These are phyloP conservation scores for Hemibagrus guttatus DNA, from an alignment of 2,797 vertebrate genomes.

Conservation along the genomic window DNA sequence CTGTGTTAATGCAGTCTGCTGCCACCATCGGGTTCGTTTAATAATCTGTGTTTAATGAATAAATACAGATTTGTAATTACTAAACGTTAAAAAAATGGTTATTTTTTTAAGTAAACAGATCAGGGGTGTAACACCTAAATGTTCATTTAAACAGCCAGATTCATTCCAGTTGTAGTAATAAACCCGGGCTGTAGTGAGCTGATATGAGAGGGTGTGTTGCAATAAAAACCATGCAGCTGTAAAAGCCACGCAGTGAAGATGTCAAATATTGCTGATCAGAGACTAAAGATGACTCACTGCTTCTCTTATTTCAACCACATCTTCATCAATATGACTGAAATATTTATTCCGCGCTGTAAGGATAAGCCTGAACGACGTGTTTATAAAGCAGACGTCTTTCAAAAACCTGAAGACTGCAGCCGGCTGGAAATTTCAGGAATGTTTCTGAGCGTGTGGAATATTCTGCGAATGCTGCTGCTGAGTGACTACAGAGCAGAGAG, in stretches of 20 bases:
- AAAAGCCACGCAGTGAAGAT: background rate
- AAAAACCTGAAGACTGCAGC: background rate
- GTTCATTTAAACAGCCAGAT: too few relatives aligned
- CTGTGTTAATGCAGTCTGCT: background rate
- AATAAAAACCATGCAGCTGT: background rate
- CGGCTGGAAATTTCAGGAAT: background rate
- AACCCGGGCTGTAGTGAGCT: background rate
- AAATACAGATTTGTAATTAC: too few relatives aligned
- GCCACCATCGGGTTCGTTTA: background rate
- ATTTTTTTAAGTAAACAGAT: background rate
- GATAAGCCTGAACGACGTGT: background rate
- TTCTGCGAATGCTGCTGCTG: accelerated
- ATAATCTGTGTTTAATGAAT: too few relatives aligned
- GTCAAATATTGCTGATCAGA: background rate
- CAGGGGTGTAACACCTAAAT: background rate
- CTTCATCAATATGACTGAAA: background rate
- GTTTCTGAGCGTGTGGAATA: background rate
- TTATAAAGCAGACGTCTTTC: background rate
- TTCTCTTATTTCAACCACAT: background rate
- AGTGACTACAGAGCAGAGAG: background rate
- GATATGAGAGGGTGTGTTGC: background rate
- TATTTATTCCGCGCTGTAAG: background rate
- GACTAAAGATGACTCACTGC: background rate
- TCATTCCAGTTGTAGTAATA: background rate
- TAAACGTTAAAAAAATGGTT: too few relatives aligned